Conservation (phyloP, 2,888 invertebrate species). For the Perizoma affinitatum region DNA sequence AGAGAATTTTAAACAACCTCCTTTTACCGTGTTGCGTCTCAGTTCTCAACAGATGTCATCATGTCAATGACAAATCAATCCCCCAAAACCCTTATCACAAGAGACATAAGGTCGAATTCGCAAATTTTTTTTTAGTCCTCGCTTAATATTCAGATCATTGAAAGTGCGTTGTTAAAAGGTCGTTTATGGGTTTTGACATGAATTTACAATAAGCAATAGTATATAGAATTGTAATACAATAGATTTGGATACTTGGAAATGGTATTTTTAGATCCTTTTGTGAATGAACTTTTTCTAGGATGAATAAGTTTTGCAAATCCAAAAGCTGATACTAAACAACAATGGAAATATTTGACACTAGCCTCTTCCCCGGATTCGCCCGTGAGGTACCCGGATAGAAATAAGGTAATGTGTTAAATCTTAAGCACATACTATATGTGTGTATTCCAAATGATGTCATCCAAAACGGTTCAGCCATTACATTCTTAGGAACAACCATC, state of each 20-base stretch:
- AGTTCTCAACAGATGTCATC: constrained; percentile 72
- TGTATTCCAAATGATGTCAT: too few relatives aligned
- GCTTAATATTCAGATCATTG: constrained; percentile 74
- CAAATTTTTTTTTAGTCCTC: constrained; percentile 40
- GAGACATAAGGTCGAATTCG: constrained; percentile 54
- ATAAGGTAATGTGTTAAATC: too few relatives aligned
- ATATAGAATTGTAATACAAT: constrained; percentile 41
- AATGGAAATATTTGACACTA: too few relatives aligned
- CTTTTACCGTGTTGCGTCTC: constrained; percentile 72
- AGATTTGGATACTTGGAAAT: constrained; percentile 45
- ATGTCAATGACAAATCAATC: constrained; percentile 44
- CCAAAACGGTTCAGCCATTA: too few relatives aligned
- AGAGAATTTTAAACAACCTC: constrained; percentile 81
- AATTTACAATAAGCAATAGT: constrained; percentile 56
- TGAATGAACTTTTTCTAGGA: constrained; percentile 28
- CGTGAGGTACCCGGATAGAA: too few relatives aligned
- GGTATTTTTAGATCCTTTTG: constrained; percentile 51
- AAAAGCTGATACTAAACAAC: neutral
- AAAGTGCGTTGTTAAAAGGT: constrained; percentile 70
- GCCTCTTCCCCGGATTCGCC: too few relatives aligned
- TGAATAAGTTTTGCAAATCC: constrained; percentile 27
- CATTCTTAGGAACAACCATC: too few relatives aligned
- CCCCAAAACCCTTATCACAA: constrained; percentile 48
- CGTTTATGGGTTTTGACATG: constrained; percentile 65
- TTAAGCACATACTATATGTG: too few relatives aligned